Evolutionary conservation across 2,888 invertebrate species (phyloP).

Genomic region (Tricholauxania praeusta): DNA sequence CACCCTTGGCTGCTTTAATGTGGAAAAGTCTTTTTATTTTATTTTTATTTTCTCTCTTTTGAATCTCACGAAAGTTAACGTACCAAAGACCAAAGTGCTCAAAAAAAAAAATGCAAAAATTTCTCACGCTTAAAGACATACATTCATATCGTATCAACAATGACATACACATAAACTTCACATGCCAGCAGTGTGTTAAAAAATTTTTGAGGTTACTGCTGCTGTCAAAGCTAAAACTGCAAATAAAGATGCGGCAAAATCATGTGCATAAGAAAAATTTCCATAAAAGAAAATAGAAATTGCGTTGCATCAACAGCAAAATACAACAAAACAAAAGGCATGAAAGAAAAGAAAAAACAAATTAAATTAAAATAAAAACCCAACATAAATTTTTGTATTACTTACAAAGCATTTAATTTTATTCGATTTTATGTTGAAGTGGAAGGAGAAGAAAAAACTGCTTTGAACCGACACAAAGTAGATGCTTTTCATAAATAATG

Average conservation of each 20-base stretch:
- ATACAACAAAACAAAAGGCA: not conserved
- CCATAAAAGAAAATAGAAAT: constrained; percentile 30
- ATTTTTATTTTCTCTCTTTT: not conserved
- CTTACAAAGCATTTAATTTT: not conserved
- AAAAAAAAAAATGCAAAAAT: not conserved
- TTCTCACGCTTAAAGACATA: constrained; percentile 1
- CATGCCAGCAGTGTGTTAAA: not conserved
- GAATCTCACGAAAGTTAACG: not conserved
- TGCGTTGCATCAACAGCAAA: not conserved
- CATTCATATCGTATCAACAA: not conserved
- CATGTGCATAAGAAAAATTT: constrained; percentile 15
- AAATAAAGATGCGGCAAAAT: constrained; percentile 7
- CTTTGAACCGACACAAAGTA: too few relatives aligned
- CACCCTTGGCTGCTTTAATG: constrained; percentile 25
- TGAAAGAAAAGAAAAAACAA: not conserved
- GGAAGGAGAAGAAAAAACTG: too few relatives aligned
- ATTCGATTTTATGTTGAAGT: not conserved
- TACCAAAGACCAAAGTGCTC: not conserved
- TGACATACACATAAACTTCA: not conserved
- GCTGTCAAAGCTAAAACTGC: not conserved
- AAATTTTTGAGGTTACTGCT: too few relatives aligned
- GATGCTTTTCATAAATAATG: too few relatives aligned
- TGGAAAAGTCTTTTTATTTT: constrained; percentile 10
- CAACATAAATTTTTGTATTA: not conserved
- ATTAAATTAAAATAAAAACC: not conserved